Conservation (phyloP, 2,888 invertebrate genomes). For the Xylocampa areola region DNA sequence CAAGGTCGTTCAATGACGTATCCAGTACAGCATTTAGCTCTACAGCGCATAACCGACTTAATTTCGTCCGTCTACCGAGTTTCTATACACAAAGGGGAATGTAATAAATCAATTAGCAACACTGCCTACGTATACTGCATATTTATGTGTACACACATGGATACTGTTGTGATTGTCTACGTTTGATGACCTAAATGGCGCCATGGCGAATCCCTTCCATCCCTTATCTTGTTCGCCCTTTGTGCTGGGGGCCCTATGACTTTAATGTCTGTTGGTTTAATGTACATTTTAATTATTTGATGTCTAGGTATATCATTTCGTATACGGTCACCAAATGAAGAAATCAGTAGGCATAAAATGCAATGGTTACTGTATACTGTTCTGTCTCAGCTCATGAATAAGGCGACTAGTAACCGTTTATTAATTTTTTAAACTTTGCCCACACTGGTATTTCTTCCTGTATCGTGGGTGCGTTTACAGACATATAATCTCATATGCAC, state of each 20-base stretch:
- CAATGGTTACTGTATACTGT: no score
- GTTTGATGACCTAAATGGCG: conserved; percentile 19
- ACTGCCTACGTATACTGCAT: conserved; percentile 31
- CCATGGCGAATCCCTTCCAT: conserved; percentile 6
- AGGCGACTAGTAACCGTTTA: no score
- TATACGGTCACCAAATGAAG: no score
- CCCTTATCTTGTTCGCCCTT: conserved; percentile 8
- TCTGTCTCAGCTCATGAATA: no score
- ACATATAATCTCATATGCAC: no score
- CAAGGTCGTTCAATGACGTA: conserved; percentile 43
- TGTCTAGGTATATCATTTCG: no score
- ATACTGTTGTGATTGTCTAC: conserved; percentile 22
- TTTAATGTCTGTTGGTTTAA: background rate
- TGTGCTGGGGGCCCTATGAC: background rate
- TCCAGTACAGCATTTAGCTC: conserved; percentile 45
- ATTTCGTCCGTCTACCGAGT: conserved; percentile 44
- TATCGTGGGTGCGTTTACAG: no score
- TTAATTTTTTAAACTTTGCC: no score
- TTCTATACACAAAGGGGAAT: conserved; percentile 48
- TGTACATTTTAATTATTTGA: no score
- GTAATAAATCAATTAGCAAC: conserved; percentile 64
- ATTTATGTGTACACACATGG: conserved; percentile 15
- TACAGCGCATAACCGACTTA: conserved; percentile 33
- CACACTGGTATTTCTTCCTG: no score
- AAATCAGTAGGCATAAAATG: no score